Percentiles rank a stretch among this genome's conserved stretches.
Evolutionary conservation across 2,888 invertebrate genomes (phyloP).

Genomic region (Ptychoptera contaminata): DNA sequence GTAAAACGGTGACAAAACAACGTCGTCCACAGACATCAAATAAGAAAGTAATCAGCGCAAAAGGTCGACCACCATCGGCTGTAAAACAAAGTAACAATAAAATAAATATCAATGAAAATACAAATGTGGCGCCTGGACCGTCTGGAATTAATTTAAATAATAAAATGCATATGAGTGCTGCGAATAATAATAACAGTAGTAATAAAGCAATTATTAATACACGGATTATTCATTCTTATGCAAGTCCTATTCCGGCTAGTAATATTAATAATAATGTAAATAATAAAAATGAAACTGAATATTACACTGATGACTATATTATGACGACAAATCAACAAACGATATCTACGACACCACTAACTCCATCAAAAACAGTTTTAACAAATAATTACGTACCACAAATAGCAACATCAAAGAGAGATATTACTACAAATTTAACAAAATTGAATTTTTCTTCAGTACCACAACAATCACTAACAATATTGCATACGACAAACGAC

Average conservation of each 20-base stretch:
- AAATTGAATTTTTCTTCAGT: conserved; percentile 17
- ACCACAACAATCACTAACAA: conserved; percentile 1
- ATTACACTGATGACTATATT: too few relatives aligned
- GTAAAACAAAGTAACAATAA: background rate
- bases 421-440: conserved; percentile 21
- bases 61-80: background rate
- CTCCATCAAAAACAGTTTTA: background rate
- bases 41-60: conserved; percentile 8
- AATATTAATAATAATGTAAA: too few relatives aligned
- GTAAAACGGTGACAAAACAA: conserved; percentile 8
- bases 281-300: too few relatives aligned
- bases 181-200: conserved; percentile 2
- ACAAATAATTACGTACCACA: conserved; percentile 8
- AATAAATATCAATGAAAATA: conserved; percentile 7
- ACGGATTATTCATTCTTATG: conserved; percentile 10
- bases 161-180: background rate
- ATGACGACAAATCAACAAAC: too few relatives aligned
- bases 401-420: conserved; percentile 17
- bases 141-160: background rate
- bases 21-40: conserved; percentile 9
- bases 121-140: conserved; percentile 4
- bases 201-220: conserved; percentile 7
- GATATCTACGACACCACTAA: background rate
- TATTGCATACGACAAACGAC: background rate
- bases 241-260: conserved; percentile 3